These are phyloP conservation scores for Drosophila kurseongensis DNA, from an alignment of 1,140 invertebrate species.

Conservation along the genomic window DNA sequence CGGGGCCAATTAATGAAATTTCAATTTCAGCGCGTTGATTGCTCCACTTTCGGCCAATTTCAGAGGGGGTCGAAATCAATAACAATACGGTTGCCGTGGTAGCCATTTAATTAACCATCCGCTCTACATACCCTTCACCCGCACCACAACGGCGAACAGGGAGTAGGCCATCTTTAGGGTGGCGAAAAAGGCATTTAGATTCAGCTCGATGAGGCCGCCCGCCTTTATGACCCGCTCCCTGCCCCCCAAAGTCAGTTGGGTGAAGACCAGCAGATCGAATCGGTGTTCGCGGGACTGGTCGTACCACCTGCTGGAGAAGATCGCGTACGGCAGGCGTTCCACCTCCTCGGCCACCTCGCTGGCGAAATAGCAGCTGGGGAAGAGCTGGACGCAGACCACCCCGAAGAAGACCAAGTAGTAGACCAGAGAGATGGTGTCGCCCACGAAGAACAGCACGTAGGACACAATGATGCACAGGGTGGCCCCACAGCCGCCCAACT, in stretches of 20 bases:
- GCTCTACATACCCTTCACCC: slow-evolving; percentile 22
- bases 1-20: slow-evolving; percentile 70
- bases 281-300: slow-evolving; percentile 23
- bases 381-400: slow-evolving; percentile 60
- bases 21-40: slow-evolving; percentile 63
- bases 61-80: slow-evolving; percentile 44
- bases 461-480: slow-evolving; percentile 63
- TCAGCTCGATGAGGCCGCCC: slow-evolving; percentile 57
- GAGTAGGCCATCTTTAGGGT: slow-evolving; percentile 75
- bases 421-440: slow-evolving; percentile 31
- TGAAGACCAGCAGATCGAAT: slow-evolving; percentile 49
- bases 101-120: slow-evolving; percentile 55
- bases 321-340: slow-evolving; percentile 50
- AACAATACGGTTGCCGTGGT: slow-evolving; percentile 22
- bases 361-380: slow-evolving; percentile 72
- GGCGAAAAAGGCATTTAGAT: slow-evolving; percentile 63
- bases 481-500: slow-evolving; percentile 51
- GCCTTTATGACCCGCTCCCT: slow-evolving; percentile 40
- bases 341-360: slow-evolving; percentile 56
- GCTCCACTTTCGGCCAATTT: slow-evolving; percentile 41
- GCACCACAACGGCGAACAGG: slow-evolving; percentile 60
- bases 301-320: slow-evolving; percentile 70
- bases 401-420: slow-evolving; percentile 53
- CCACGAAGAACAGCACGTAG: slow-evolving; percentile 59
- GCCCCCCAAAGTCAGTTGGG: slow-evolving; percentile 40